Evolutionary conservation across 2,888 invertebrate species (phyloP).

Genomic region (Rhagium mordax): DNA sequence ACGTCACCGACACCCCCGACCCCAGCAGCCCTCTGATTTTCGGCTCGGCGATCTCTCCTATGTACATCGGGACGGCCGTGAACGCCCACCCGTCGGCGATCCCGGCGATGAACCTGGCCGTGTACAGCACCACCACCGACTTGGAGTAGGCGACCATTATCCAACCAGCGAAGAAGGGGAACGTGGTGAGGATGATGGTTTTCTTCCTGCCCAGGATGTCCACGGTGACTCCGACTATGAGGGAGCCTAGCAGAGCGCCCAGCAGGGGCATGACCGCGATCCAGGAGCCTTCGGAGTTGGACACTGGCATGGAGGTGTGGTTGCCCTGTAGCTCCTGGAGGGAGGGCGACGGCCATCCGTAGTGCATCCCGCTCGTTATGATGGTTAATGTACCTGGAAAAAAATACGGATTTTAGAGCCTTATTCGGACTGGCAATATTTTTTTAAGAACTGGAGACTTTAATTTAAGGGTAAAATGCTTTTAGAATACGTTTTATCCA

Average conservation of each 20-base stretch:
- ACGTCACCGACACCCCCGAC: conserved; percentile 73
- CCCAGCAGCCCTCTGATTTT: conserved; percentile 74
- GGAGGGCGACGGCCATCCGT: conserved; percentile 78
- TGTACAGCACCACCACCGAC: conserved; percentile 73
- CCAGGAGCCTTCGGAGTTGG: conserved; percentile 75
- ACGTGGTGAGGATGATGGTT: conserved; percentile 74
- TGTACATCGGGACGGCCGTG: conserved; percentile 73
- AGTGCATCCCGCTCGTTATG: conserved; percentile 67
- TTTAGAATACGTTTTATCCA: no score
- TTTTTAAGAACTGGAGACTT: no score
- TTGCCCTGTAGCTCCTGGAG: conserved; percentile 70
- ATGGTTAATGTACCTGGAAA: conserved; percentile 66
- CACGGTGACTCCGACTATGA: conserved; percentile 77
- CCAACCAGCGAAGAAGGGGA: conserved; percentile 77
- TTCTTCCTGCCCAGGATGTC: conserved; percentile 79
- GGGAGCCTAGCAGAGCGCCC: conserved; percentile 76
- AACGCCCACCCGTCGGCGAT: conserved; percentile 71
- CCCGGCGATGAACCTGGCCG: conserved; percentile 74
- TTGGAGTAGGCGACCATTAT: conserved; percentile 75
- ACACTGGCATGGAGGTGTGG: conserved; percentile 60
- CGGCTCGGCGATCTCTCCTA: conserved; percentile 76
- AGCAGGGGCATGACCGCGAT: conserved; percentile 78
- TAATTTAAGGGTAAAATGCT: no score
- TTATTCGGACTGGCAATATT: no score
- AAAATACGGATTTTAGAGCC: no score